A percentile compares a stretch with the other conserved stretches of the same genome.
Evolutionary conservation across 2,888 invertebrate genomes (phyloP).

Genomic region (Stenchaetothrips biformis): DNA sequence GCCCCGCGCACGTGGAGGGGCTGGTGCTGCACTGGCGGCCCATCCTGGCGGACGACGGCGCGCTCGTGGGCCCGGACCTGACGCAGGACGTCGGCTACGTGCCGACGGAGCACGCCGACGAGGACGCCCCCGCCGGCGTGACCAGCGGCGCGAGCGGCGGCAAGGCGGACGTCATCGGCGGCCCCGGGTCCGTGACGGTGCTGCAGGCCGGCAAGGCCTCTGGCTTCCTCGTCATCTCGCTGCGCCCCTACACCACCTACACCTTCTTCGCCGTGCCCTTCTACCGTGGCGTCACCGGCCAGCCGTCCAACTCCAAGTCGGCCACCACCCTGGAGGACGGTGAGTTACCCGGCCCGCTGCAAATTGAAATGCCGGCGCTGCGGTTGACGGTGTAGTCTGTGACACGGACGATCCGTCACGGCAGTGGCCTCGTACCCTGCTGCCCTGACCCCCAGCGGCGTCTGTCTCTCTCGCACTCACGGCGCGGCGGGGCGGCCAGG

Average conservation of each 20-base stretch:
- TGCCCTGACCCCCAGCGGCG: not conserved
- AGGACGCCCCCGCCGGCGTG: not conserved
- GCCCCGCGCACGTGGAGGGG: conserved; percentile 75
- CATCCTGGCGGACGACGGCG: not conserved
- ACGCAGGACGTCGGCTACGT: not conserved
- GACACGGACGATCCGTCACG: conserved; percentile 1
- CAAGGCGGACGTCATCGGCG: not conserved
- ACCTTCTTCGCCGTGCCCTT: conserved; percentile 91
- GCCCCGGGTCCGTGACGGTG: conserved; percentile 56
- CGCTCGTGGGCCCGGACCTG: conserved; percentile 1
- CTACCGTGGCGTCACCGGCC: conserved; percentile 81
- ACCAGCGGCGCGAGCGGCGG: not conserved
- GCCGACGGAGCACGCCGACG: not conserved
- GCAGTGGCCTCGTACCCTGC: not conserved
- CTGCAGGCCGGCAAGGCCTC: conserved; percentile 73
- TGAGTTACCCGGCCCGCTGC: conserved; percentile 51
- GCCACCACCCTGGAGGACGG: conserved; percentile 82
- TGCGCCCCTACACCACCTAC: conserved; percentile 80
- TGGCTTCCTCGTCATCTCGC: conserved; percentile 70
- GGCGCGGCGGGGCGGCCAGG: too few species aligned
- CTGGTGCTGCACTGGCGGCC: conserved; percentile 71
- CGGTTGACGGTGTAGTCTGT: not conserved
- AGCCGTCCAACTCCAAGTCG: conserved; percentile 78
- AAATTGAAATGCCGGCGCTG: too few species aligned
- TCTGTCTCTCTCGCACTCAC: not conserved